Percentiles rank a stretch among this genome's conserved stretches.
These are phyloP conservation scores for Carapus acus DNA, from an alignment of 2,797 vertebrate genomes.

Conservation along the genomic window DNA sequence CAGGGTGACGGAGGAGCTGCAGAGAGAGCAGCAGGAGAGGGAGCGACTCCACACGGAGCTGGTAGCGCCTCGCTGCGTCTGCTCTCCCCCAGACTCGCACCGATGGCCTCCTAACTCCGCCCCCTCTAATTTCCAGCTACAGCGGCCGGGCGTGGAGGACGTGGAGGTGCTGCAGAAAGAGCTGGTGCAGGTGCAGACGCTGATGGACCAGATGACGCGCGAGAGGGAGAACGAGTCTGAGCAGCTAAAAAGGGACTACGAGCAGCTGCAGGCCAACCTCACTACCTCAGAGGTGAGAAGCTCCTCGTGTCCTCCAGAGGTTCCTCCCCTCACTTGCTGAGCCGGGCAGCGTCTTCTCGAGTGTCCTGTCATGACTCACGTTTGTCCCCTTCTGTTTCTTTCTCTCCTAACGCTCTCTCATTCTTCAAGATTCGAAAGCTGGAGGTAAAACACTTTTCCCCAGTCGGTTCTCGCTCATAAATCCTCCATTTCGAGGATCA, in stretches of 20 bases:
- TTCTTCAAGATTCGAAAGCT: conserved; percentile 79
- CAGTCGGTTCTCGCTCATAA: conserved; percentile 24
- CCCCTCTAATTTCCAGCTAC: too few species aligned
- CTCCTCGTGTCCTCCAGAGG: too few species aligned
- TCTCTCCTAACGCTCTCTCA: conserved; percentile 58
- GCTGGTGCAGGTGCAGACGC: conserved; percentile 91
- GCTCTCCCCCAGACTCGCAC: too few species aligned
- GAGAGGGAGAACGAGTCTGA: conserved; percentile 89
- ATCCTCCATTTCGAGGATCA: conserved; percentile 5
- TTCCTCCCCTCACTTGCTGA: too few species aligned
- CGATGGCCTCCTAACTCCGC: too few species aligned
- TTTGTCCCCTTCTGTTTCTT: conserved; percentile 55
- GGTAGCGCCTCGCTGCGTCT: conserved; percentile 77
- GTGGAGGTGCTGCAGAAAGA: conserved; percentile 94
- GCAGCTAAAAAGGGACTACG: conserved; percentile 82
- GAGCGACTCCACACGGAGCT: conserved; percentile 87
- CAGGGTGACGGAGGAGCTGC: conserved; percentile 79
- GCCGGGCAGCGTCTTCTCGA: conserved; percentile 20
- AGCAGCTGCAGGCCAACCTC: conserved; percentile 81
- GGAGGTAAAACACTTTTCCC: conserved; percentile 74
- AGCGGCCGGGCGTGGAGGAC: conserved; percentile 94
- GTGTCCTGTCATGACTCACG: conserved; percentile 49
- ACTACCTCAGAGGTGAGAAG: conserved; percentile 83
- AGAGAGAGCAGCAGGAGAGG: conserved; percentile 75
- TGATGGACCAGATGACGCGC: conserved; percentile 93